Evolutionary conservation across 2,113 vertebrate genomes (phyloP).

Genomic region (Gobius niger): DNA sequence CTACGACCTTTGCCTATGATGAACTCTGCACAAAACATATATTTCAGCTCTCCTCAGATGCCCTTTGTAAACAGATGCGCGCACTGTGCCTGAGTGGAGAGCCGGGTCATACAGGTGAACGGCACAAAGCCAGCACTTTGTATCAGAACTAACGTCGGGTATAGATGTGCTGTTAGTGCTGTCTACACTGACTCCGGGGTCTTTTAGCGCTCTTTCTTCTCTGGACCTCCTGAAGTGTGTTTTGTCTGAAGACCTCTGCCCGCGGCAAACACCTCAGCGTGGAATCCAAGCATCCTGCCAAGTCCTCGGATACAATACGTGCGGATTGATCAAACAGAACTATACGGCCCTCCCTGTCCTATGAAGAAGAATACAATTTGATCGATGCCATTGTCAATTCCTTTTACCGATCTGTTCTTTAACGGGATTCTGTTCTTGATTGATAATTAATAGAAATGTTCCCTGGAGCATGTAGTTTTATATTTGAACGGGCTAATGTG

Average conservation of each 20-base stretch:
- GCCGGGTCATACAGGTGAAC: constrained; percentile 12
- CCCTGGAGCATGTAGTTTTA: too few relatives aligned
- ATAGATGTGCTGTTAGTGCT: constrained; percentile 29
- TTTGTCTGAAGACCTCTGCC: constrained; percentile 26
- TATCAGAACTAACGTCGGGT: constrained; percentile 51
- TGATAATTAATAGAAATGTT: too few relatives aligned
- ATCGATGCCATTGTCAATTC: too few relatives aligned
- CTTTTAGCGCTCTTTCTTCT: constrained; percentile 31
- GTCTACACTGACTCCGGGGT: constrained; percentile 32
- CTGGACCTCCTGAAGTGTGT: constrained; percentile 14
- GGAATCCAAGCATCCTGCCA: background rate
- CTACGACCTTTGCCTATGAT: constrained; percentile 39
- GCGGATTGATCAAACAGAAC: too few relatives aligned
- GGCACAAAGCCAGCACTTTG: constrained; percentile 11
- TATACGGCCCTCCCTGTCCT: too few relatives aligned
- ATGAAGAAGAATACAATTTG: too few relatives aligned
- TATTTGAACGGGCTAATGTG: too few relatives aligned
- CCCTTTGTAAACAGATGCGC: constrained; percentile 15
- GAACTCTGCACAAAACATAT: constrained; percentile 23
- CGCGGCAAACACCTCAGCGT: background rate
- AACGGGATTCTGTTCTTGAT: too few relatives aligned
- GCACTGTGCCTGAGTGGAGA: constrained; percentile 1
- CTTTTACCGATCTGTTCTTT: too few relatives aligned
- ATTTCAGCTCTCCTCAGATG: constrained; percentile 1
- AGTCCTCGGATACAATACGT: too few relatives aligned